Percentiles rank a stretch among this genome's conserved stretches.
Evolutionary conservation across 2,113 vertebrate genomes (phyloP).

Genomic region (Mustelus asterias): DNA sequence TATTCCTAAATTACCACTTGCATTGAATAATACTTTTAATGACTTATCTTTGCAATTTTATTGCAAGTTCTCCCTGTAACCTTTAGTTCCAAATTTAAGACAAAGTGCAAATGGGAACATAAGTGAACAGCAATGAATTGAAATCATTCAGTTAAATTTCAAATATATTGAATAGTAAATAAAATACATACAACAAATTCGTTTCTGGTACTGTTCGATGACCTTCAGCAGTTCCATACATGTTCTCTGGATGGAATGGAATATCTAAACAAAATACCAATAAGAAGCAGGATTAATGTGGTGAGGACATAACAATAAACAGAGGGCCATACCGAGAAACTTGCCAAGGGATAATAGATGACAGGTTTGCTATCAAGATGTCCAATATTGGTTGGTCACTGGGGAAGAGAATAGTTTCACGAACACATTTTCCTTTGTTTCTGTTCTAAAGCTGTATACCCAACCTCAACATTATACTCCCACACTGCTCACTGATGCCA

Average conservation of each 20-base stretch:
- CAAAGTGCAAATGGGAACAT: slow-evolving; percentile 39
- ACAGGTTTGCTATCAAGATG: not conserved
- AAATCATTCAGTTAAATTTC: not conserved
- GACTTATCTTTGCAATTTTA: not conserved
- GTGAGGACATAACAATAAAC: not conserved
- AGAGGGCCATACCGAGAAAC: not conserved
- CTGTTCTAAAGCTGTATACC: not conserved
- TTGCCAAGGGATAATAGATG: not conserved
- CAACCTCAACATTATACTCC: not conserved
- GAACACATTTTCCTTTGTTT: not conserved
- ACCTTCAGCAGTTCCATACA: slow-evolving; percentile 97
- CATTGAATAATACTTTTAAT: not conserved
- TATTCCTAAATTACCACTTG: not conserved
- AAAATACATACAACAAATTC: slow-evolving; percentile 81
- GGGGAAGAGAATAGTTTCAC: not conserved
- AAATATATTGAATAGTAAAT: slow-evolving; percentile 33
- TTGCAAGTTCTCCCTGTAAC: not conserved
- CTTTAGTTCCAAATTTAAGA: not conserved
- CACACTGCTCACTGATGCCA: not conserved
- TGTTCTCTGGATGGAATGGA: slow-evolving; percentile 93
- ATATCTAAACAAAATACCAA: slow-evolving; percentile 66
- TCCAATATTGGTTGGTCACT: not conserved
- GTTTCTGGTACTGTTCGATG: slow-evolving; percentile 90
- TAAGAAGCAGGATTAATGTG: not conserved
- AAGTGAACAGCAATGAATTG: not conserved